Conservation (phyloP, 2,797 vertebrate genomes). For the Lepus oiostolus region DNA sequence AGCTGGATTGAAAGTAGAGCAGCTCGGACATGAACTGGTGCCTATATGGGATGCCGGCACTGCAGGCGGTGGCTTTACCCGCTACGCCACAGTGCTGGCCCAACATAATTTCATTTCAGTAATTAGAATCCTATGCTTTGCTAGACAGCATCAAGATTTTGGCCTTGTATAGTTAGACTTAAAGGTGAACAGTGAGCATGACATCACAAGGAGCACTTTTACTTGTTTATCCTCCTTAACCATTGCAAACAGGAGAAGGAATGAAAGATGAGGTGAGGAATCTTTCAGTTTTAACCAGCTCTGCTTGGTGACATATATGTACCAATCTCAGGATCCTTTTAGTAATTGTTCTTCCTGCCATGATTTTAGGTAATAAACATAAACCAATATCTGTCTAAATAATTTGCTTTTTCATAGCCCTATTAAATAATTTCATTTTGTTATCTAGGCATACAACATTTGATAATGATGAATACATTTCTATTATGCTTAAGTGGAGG, state of each 20-base stretch:
- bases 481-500: background rate
- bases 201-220: background rate
- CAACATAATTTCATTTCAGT: background rate
- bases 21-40: too few species aligned
- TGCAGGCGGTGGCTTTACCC: too few species aligned
- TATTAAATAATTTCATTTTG: constrained; percentile 52
- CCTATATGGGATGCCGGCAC: too few species aligned
- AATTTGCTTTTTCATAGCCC: constrained; percentile 36
- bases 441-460: background rate
- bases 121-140: constrained; percentile 10
- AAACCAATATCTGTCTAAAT: background rate
- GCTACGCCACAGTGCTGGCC: too few species aligned
- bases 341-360: background rate
- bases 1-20: too few species aligned
- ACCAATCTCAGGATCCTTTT: background rate
- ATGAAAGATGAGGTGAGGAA: background rate
- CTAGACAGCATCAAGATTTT: background rate
- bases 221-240: background rate
- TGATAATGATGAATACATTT: background rate
- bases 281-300: background rate
- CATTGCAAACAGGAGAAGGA: background rate
- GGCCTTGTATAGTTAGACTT: background rate
- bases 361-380: constrained; percentile 14
- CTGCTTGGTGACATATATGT: background rate
- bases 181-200: background rate